phyloP scores from a whole-genome alignment of 2,113 vertebrate genomes.

The Ciconia stormi region DNA sequence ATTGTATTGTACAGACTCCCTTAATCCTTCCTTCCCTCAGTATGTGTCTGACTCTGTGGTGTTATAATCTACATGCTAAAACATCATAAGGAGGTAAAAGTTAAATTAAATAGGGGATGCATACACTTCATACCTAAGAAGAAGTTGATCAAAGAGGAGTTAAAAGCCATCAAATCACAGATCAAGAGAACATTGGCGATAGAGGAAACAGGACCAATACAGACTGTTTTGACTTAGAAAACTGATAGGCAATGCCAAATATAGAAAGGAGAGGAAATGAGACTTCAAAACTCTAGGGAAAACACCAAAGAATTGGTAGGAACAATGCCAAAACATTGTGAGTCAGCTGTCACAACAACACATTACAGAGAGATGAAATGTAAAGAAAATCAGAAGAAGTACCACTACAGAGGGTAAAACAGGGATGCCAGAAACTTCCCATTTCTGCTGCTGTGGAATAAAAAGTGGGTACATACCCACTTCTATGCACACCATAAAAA shows the following conservation, averaged over 20 bases:
- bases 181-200: neutral
- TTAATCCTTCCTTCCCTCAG: neutral
- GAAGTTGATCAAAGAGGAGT: neutral
- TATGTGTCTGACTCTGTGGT: fast-evolving
- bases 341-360: neutral
- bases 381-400: neutral
- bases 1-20: neutral
- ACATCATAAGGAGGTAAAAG: neutral
- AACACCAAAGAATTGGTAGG: neutral
- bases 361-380: neutral
- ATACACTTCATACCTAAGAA: neutral
- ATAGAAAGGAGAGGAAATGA: neutral
- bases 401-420: neutral
- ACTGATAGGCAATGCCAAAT: neutral
- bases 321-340: neutral
- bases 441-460: neutral
- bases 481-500: neutral
- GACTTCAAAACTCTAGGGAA: neutral
- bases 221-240: neutral
- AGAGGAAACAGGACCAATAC: neutral
- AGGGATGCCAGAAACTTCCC: neutral
- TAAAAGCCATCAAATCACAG: neutral
- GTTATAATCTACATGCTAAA: neutral
- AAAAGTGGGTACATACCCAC: neutral
- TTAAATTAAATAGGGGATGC: neutral